phyloP scores from a whole-genome alignment of 2,888 invertebrate species.

The Blastobasis adustella region DNA sequence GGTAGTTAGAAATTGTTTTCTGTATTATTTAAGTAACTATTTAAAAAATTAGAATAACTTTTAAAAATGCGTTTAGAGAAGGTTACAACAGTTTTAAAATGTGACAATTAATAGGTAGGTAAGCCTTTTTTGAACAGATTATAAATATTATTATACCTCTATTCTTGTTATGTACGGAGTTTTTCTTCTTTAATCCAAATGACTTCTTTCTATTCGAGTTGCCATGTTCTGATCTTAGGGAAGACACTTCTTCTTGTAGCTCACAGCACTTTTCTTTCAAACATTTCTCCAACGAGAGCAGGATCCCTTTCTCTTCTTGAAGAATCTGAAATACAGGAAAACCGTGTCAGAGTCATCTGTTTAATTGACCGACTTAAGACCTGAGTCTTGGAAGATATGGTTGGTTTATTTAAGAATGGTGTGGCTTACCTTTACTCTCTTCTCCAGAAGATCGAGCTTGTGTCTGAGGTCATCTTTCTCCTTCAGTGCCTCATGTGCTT shows the following conservation, averaged over 20 bases:
- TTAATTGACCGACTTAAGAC: too few species aligned
- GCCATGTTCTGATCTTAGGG: constrained; percentile 71
- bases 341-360: too few species aligned
- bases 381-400: neutral
- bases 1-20: too few species aligned
- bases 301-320: constrained; percentile 85
- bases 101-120: too few species aligned
- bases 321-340: constrained; percentile 69
- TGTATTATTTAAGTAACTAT: too few species aligned
- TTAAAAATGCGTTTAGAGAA: too few species aligned
- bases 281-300: constrained; percentile 82
- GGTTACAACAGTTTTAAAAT: too few species aligned
- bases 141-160: constrained; percentile 43
- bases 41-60: too few species aligned
- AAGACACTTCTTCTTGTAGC: constrained; percentile 81
- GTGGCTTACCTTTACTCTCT: constrained; percentile 78
- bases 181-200: constrained; percentile 69
- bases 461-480: constrained; percentile 78
- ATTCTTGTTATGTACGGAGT: constrained; percentile 30
- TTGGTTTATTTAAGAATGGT: neutral
- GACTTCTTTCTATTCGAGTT: constrained; percentile 64
- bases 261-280: constrained; percentile 85
- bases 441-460: constrained; percentile 81
- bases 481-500: constrained; percentile 81
- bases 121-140: too few species aligned